Conservation (phyloP, 2,113 vertebrate species). For the Meriones unguiculatus region DNA sequence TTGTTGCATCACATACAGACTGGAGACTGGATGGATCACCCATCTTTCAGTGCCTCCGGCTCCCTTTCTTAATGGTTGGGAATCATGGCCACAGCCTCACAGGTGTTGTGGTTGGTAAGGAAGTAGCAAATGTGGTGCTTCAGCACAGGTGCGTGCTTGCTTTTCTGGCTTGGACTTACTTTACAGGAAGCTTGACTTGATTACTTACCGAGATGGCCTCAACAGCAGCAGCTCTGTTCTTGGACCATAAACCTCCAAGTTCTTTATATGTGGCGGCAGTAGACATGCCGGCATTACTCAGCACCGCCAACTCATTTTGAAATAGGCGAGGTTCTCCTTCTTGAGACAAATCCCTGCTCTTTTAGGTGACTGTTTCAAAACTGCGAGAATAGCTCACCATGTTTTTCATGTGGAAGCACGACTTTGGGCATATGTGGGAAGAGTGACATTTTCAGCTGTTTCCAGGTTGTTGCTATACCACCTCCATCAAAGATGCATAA, state of each 20-base stretch:
- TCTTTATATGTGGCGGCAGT: conserved; percentile 38
- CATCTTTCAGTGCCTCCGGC: too few species aligned
- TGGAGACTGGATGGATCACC: not conserved
- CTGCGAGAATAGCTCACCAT: conserved; percentile 46
- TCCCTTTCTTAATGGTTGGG: not conserved
- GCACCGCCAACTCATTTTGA: not conserved
- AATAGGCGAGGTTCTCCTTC: conserved; percentile 42
- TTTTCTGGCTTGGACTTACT: accelerated
- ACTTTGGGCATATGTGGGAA: conserved; percentile 60
- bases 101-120: not conserved
- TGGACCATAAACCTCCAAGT: conserved; percentile 38
- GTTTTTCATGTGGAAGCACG: conserved; percentile 32
- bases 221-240: not conserved
- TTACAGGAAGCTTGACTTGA: not conserved
- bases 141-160: not conserved
- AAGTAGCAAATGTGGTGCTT: not conserved
- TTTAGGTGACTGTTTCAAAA: conserved; percentile 78
- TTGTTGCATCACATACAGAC: too few species aligned
- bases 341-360: conserved; percentile 55
- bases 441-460: conserved; percentile 66
- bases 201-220: not conserved
- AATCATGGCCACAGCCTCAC: not conserved
- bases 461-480: conserved; percentile 39
- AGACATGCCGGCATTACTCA: conserved; percentile 51
- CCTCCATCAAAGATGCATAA: conserved; percentile 49